Evolutionary conservation across 1,140 invertebrate genomes (phyloP).

Genomic region (Thaumetopoea pityocampa): DNA sequence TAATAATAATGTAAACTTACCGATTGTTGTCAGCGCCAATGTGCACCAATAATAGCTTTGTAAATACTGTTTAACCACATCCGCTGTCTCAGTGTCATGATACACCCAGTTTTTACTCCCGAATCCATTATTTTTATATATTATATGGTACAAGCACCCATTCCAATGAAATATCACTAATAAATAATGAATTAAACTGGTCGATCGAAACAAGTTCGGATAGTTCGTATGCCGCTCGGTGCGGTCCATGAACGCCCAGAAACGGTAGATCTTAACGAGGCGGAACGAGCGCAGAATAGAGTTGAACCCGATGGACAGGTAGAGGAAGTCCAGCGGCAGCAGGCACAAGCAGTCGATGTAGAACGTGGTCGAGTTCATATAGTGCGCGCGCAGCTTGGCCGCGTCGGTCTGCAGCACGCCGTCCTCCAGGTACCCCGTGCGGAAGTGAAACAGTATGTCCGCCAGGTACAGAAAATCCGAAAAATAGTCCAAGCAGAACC

Average conservation of each 20-base stretch:
- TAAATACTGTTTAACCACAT: constrained; percentile 95
- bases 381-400: constrained; percentile 94
- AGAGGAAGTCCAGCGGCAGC: constrained; percentile 97
- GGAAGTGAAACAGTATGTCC: constrained; percentile 97
- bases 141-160: constrained; percentile 97
- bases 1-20: constrained; percentile 60
- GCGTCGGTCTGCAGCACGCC: constrained; percentile 97
- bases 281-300: constrained; percentile 97
- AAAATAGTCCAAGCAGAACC: constrained; percentile 98
- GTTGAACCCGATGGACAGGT: constrained; percentile 98
- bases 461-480: constrained; percentile 97
- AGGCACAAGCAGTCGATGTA: constrained; percentile 99
- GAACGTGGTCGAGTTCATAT: constrained; percentile 99
- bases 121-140: constrained; percentile 95
- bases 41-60: constrained; percentile 99
- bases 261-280: constrained; percentile 97
- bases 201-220: constrained; percentile 96
- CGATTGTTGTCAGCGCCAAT: constrained; percentile 94
- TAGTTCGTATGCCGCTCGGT: constrained; percentile 99
- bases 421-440: constrained; percentile 97
- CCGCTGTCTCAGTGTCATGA: constrained; percentile 86
- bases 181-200: constrained; percentile 96
- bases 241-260: constrained; percentile 98
- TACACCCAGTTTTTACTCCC: constrained; percentile 94
- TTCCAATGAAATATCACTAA: constrained; percentile 99